Base-by-base conservation (phyloP, 2,888 invertebrate species). In the Volucella bombylans region DNA sequence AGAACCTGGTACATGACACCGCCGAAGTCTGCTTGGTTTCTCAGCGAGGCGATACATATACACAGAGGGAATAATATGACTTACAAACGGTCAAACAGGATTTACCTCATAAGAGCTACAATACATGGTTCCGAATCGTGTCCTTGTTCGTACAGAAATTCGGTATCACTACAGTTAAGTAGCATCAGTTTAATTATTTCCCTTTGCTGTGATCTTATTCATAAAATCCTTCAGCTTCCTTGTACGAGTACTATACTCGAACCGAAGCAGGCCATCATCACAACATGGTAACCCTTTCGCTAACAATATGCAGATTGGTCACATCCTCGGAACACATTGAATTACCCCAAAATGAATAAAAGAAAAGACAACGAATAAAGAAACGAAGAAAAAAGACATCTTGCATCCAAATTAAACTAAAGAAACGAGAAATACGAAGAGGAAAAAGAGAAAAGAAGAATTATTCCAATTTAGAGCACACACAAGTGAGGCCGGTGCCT, bases 371-470 rank as follows among this genome's bases (percentile, higher is more conserved):
- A 18, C 6, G 31, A 78, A 31, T 15, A 49, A 39, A 64, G 57
- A 65, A 18, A 14, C 12, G 10, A 49, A 31, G 2, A 18, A 38
- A 14, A n/a, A 50, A 50, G 18, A 67, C 52, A 49, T 49, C 31
- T 59, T 79, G 79, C 79, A 65, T 54, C 72, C 47, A 72, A 79
- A 79, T 79, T 79, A 72, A 72, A 79, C 52, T 38, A 52, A 61
- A 80, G 43, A 59, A 81, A 57, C 31, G 62, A 64, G 47, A 9
- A 31, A 31, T 31, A 6, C 4, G 31, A 31, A 6, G 31, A 31
- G 31, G 1, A 31, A 31, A 6, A 31, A 1, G 1, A 31, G 31
- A 31, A 31, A 23, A n/a, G 38, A 49, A 39, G 50, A 71, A 81
- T 82, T 59, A 79, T 69, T 69, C 68, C 64, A 81, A 85, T 81